Evolutionary conservation across 2,888 invertebrate species (phyloP), one percentile per base, ranked within the genome.

Genomic region (Drosophila tanythrix): DNA sequence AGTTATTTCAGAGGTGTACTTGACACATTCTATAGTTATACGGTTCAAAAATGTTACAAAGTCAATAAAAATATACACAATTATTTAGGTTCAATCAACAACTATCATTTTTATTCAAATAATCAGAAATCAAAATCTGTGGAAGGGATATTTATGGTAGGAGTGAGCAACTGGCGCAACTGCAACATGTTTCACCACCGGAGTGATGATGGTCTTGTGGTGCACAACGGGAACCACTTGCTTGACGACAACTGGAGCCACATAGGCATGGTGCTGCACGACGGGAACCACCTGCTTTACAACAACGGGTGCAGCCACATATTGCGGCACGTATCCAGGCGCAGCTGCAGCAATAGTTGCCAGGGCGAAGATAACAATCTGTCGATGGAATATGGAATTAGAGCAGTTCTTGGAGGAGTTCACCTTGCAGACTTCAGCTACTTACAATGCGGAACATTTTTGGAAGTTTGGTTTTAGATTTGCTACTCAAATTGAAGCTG

Each of bases 161-260:
- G 13, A 21, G 15, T 46, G 46, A 0, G 21, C 13, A 21, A 46
- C 46, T 21, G 46, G 46, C 3, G 21, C 21, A 21, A 21, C 21
- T 21, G 46, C 46, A 46, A 46, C 21, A 46, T 46, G 46, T 21
- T 46, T 46, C 13, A 46, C 46, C 46, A 46, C 46, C 13, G 46
- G 46, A 46, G 46, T 46, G 15, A 46, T 21, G 21, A 46, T 1
- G 21, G 46, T 46, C 21, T 46, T 46, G 0, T 46, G 7, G 2
- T 46, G 21, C 13, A 46, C 46, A 21, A 46, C 46, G 21, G 46
- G 46, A 13, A 46, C 46, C 15, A 46, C 46, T 3, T 46, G 46
- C 21, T 46, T 46, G 7, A 46, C 46, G 13, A 46, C 46, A 13
- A 46, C 46, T 15, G 46, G 46, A 7, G 46, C 46, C 7, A 46